phyloP scores from a whole-genome alignment of 2,888 invertebrate species.

The Troilus luridus region DNA sequence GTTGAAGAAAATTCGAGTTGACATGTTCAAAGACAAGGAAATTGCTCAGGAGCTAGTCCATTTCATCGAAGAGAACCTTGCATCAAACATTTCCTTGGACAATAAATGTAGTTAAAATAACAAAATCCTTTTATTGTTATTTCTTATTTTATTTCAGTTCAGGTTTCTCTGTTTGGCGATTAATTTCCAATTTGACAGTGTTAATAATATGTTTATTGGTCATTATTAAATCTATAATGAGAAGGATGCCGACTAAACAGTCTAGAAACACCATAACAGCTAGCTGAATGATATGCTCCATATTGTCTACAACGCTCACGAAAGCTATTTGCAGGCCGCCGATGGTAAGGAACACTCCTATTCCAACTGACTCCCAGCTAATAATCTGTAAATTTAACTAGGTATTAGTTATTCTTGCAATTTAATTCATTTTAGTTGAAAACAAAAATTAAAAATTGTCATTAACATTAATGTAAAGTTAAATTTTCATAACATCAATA shows the following conservation, averaged over 20 bases:
- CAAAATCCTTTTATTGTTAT: not conserved
- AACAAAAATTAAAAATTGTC: no score
- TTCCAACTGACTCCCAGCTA: conserved; percentile 22
- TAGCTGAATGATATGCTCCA: not conserved
- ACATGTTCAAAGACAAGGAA: conserved; percentile 62
- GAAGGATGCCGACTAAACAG: not conserved
- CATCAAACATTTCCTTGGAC: not conserved
- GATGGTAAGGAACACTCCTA: conserved; percentile 36
- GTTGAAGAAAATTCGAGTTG: conserved; percentile 59
- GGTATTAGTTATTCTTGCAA: not conserved
- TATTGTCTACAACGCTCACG: not conserved
- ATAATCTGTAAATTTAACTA: conserved; percentile 9
- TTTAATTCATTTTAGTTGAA: not conserved
- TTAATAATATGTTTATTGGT: conserved; percentile 20
- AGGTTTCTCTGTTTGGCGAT: not conserved
- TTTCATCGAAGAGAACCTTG: conserved; percentile 59
- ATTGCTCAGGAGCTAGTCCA: conserved; percentile 60
- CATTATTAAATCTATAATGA: not conserved
- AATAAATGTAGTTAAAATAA: conserved; percentile 43
- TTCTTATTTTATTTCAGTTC: not conserved
- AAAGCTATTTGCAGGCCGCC: not conserved
- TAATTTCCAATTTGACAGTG: not conserved
- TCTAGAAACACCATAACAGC: not conserved
- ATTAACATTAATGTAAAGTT: no score
- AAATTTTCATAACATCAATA: not conserved